Conservation (phyloP, 2,888 invertebrate species). For the Lycocerus yunnanus region DNA sequence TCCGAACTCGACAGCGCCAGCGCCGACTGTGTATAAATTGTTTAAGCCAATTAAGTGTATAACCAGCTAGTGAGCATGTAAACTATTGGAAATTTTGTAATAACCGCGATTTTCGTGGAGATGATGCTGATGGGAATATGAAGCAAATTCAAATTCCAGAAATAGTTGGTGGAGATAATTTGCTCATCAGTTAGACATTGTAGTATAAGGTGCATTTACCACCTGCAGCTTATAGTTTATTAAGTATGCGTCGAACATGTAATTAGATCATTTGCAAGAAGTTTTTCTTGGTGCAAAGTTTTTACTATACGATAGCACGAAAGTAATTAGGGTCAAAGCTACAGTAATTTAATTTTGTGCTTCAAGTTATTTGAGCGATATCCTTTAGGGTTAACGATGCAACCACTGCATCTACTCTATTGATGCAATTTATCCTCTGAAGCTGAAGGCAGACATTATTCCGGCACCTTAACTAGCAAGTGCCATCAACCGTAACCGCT, state of each 20-base stretch:
- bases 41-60: background rate
- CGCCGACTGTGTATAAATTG: background rate
- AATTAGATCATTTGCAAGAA: background rate
- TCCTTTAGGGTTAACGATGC: conserved; percentile 3
- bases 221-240: background rate
- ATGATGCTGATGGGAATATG: background rate
- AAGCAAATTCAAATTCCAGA: background rate
- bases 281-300: background rate
- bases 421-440: conserved; percentile 17
- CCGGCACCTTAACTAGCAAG: conserved; percentile 21
- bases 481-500: conserved; percentile 39
- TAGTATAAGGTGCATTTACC: background rate
- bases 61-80: background rate
- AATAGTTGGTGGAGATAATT: background rate
- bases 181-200: background rate
- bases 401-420: conserved; percentile 11
- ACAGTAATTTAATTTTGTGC: background rate
- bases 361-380: background rate
- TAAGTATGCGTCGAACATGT: background rate
- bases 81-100: background rate
- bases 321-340: background rate
- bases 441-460: conserved; percentile 19
- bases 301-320: background rate
- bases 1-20: background rate
- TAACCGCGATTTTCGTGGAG: background rate